Evolutionary conservation across 2,113 vertebrate species (phyloP).

Genomic region (Pygathrix nemaeus): DNA sequence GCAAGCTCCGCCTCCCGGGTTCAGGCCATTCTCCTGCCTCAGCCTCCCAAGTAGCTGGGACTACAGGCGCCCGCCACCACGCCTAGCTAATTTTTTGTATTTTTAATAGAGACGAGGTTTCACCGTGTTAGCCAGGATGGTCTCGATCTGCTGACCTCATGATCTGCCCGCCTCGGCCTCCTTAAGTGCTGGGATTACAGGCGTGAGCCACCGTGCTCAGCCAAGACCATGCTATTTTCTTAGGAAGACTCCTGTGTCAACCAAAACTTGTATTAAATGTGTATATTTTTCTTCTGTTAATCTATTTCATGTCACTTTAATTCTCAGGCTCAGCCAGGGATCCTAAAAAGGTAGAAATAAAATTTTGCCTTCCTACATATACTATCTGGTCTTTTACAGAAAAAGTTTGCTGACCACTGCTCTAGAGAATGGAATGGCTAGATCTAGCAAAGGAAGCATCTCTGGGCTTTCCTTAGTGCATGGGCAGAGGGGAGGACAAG

Average conservation of each 20-base stretch:
- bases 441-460: not conserved
- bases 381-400: not conserved
- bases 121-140: no score
- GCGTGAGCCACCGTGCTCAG: no score
- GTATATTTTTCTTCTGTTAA: not conserved
- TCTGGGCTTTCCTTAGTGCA: not conserved
- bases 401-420: not conserved
- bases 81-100: no score
- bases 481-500: not conserved
- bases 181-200: no score
- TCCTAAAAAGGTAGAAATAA: not conserved
- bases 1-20: no score
- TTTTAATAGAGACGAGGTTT: no score
- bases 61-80: no score
- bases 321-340: not conserved
- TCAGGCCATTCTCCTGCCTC: no score
- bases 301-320: not conserved
- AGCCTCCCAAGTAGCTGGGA: no score
- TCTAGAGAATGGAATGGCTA: not conserved
- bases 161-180: no score
- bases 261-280: not conserved
- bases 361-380: not conserved
- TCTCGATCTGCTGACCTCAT: no score
- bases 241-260: not conserved
- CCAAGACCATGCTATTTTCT: not conserved